These are phyloP conservation scores for Polyergus mexicanus DNA, from an alignment of 1,140 invertebrate genomes.

Conservation along the genomic window DNA sequence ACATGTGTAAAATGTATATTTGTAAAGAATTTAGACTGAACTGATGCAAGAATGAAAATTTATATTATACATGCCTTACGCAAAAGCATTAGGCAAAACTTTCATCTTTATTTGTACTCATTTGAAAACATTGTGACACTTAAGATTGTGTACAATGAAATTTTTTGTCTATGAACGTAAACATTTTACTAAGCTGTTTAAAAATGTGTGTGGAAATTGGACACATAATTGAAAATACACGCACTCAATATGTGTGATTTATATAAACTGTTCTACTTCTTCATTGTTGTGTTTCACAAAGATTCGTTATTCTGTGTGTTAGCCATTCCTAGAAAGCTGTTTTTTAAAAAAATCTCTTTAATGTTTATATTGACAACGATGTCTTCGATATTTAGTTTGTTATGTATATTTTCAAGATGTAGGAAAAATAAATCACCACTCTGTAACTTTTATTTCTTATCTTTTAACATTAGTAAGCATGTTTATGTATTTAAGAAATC, in stretches of 20 bases:
- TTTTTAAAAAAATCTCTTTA: neutral
- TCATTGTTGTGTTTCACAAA: conserved; percentile 30
- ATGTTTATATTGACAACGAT: neutral
- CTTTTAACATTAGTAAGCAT: conserved; percentile 10
- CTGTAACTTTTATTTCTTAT: conserved; percentile 1
- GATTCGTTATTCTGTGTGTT: conserved; percentile 20
- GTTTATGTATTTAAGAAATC: conserved; percentile 25
- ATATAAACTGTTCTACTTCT: conserved; percentile 22
- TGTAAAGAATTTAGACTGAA: conserved; percentile 38
- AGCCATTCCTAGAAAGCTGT: neutral
- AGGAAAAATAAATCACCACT: conserved; percentile 3
- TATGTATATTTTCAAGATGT: neutral
- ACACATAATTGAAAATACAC: neutral
- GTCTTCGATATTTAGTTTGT: conserved; percentile 14
- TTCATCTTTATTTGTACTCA: conserved; percentile 20
- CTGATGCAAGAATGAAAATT: conserved; percentile 25
- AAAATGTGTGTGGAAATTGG: neutral
- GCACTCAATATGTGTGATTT: neutral
- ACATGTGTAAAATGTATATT: conserved; percentile 31
- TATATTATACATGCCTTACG: conserved; percentile 2
- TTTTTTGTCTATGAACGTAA: conserved; percentile 12
- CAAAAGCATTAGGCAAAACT: neutral
- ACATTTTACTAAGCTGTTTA: conserved; percentile 12
- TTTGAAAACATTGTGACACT: conserved; percentile 36
- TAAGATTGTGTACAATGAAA: conserved; percentile 32